These are phyloP conservation scores for Clarias macrocephalus DNA, from an alignment of 2,113 vertebrate genomes.

Conservation along the genomic window DNA sequence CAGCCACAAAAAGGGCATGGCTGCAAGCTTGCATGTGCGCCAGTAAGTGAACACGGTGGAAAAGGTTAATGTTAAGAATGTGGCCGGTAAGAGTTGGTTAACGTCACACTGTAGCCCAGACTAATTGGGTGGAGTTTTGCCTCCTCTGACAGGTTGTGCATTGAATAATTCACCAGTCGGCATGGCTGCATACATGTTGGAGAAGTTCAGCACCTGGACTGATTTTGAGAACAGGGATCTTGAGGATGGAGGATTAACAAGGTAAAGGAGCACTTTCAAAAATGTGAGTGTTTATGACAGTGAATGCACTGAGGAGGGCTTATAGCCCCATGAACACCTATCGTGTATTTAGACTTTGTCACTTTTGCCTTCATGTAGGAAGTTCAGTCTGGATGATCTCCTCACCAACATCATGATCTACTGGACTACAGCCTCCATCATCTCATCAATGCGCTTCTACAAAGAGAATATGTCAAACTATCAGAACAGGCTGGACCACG, in stretches of 20 bases:
- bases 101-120: not conserved
- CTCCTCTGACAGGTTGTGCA: constrained; percentile 73
- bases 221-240: constrained; percentile 68
- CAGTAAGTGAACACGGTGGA: not conserved
- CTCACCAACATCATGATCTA: constrained; percentile 88
- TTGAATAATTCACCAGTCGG: constrained; percentile 84
- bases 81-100: not conserved
- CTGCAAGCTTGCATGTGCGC: not conserved
- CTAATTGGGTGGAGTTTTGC: not conserved
- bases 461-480: constrained; percentile 77
- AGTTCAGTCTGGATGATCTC: constrained; percentile 83
- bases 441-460: constrained; percentile 85
- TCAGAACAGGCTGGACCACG: constrained; percentile 38
- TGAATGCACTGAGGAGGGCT: not conserved
- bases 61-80: not conserved
- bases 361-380: constrained; percentile 65
- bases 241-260: constrained; percentile 80
- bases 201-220: constrained; percentile 87
- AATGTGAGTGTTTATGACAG: too few species aligned
- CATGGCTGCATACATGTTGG: constrained; percentile 84
- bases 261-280: constrained; percentile 62
- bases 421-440: constrained; percentile 82
- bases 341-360: not conserved
- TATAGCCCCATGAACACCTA: not conserved
- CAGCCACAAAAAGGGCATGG: not conserved